phyloP scores from a whole-genome alignment of 2,888 invertebrate genomes.

The Camptogramma bilineatum region DNA sequence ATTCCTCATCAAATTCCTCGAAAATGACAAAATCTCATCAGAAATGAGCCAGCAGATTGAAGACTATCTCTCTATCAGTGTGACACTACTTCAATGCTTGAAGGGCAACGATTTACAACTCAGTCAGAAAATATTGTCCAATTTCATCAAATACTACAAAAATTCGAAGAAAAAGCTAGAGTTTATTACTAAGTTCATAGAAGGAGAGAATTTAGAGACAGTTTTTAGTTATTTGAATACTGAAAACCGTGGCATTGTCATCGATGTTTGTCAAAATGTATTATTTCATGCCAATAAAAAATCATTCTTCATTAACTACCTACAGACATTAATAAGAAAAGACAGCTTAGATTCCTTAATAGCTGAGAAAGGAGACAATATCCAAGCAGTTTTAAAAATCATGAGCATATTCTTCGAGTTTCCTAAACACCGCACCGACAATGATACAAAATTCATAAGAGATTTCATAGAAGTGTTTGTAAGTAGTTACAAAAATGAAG shows the following conservation, averaged over 20 bases:
- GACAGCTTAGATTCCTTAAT: conserved; percentile 71
- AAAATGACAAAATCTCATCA: conserved; percentile 64
- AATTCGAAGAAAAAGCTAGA: conserved; percentile 76
- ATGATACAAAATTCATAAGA: conserved; percentile 61
- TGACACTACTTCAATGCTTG: conserved; percentile 64
- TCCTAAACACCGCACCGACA: conserved; percentile 60
- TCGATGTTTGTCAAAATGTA: conserved; percentile 65
- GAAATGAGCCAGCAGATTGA: conserved; percentile 64
- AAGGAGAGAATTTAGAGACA: conserved; percentile 69
- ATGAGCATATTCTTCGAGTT: conserved; percentile 73
- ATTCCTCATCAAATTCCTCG: conserved; percentile 64
- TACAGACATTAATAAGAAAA: conserved; percentile 71
- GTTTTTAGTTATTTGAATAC: conserved; percentile 68
- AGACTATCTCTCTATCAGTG: conserved; percentile 63
- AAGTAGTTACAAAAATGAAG: conserved; percentile 67
- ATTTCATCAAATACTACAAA: conserved; percentile 65
- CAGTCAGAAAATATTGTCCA: conserved; percentile 60
- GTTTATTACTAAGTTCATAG: conserved; percentile 67
- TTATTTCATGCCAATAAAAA: conserved; percentile 72
- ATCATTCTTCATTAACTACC: conserved; percentile 65
- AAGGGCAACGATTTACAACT: conserved; percentile 47
- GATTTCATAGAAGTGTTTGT: conserved; percentile 74
- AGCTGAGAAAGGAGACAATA: conserved; percentile 75
- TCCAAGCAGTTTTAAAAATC: conserved; percentile 76
- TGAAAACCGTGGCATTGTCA: conserved; percentile 55